phyloP scores from a whole-genome alignment of 2,797 vertebrate genomes.

The Mormyrus proboscirostris region DNA sequence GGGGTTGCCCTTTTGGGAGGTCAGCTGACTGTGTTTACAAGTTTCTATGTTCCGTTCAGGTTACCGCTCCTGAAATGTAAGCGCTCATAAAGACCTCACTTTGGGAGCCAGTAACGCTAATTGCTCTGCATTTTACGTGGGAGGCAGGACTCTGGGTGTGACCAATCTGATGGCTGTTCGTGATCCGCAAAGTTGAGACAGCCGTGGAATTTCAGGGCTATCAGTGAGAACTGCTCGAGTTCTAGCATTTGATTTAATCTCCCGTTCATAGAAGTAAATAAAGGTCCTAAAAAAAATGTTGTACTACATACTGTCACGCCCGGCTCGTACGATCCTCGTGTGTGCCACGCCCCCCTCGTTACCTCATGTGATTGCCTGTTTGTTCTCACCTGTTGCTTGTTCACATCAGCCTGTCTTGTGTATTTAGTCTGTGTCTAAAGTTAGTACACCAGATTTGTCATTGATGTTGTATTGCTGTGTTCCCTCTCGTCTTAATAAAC shows the following conservation, averaged over 20 bases:
- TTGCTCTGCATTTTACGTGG: not conserved
- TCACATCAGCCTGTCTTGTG: too few species aligned
- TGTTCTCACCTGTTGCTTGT: too few species aligned
- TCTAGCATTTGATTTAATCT: not conserved
- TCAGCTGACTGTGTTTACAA: not conserved
- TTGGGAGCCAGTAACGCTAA: not conserved
- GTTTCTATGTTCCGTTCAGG: not conserved
- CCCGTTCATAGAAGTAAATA: not conserved
- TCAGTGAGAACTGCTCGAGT: not conserved
- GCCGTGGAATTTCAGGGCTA: not conserved
- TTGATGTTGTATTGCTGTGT: too few species aligned
- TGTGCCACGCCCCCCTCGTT: too few species aligned
- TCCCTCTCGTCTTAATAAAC: too few species aligned
- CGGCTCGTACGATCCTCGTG: too few species aligned
- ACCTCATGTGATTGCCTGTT: too few species aligned
- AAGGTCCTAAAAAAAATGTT: not conserved
- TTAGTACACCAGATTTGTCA: too few species aligned
- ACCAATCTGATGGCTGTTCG: too few species aligned
- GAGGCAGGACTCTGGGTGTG: not conserved
- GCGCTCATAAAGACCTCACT: not conserved
- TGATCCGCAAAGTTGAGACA: not conserved
- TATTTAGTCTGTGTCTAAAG: too few species aligned
- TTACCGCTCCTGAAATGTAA: not conserved
- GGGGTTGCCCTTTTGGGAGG: not conserved
- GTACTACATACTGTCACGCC: not conserved